Conservation (phyloP, 2,797 vertebrate genomes). For the Sebastes reedi region DNA sequence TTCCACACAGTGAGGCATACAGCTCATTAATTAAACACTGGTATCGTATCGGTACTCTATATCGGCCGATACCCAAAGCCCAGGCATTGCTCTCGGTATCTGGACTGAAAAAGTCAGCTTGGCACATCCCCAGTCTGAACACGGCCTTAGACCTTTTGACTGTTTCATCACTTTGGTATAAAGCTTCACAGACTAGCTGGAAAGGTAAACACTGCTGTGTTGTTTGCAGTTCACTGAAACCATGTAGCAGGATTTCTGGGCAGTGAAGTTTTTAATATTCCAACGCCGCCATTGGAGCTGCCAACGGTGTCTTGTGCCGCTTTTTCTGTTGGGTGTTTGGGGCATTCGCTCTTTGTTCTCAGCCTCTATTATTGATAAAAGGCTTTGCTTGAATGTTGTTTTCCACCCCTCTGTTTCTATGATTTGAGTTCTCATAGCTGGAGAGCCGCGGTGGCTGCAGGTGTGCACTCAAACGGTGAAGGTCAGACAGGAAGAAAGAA, state of each 20-base stretch:
- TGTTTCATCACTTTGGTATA: background rate
- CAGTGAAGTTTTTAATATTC: slow-evolving; percentile 24
- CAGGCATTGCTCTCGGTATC: too few species aligned
- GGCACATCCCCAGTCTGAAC: background rate
- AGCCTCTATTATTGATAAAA: slow-evolving; percentile 58
- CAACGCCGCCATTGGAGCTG: slow-evolving; percentile 3
- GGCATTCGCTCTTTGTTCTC: slow-evolving; percentile 26
- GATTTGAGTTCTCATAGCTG: slow-evolving; percentile 10
- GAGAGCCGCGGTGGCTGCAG: slow-evolving; percentile 11
- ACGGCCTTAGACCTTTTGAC: background rate
- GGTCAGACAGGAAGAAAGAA: slow-evolving; percentile 16
- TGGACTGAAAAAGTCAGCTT: too few species aligned
- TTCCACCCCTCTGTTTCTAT: slow-evolving; percentile 2
- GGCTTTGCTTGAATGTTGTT: slow-evolving; percentile 26
- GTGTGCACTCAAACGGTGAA: slow-evolving; percentile 16
- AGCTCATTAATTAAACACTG: too few species aligned
- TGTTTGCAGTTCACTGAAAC: slow-evolving; percentile 14
- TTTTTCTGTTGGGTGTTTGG: slow-evolving; percentile 7
- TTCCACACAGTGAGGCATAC: too few species aligned
- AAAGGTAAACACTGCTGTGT: background rate
- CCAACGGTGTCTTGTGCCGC: background rate
- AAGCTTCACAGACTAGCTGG: background rate
- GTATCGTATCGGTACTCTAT: too few species aligned
- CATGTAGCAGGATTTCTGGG: background rate
- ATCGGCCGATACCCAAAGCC: too few species aligned